Percentiles rank a stretch among this genome's conserved stretches.
Conservation (phyloP, 1,140 invertebrate species). For the Polyergus mexicanus region DNA sequence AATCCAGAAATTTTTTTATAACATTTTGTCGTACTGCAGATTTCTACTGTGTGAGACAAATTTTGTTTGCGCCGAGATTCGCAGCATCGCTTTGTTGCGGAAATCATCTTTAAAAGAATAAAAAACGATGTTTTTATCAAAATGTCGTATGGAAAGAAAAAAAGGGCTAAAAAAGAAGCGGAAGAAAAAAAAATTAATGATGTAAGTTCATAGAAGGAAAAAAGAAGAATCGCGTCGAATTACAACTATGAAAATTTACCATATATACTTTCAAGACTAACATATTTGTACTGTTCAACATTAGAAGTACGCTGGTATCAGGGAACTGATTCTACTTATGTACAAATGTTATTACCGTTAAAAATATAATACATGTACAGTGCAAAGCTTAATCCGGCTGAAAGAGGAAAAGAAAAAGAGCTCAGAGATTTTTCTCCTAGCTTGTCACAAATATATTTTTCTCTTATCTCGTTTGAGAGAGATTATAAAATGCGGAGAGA, state of each 20-base stretch:
- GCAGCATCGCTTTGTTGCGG: conserved; percentile 60
- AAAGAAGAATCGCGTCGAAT: conserved; percentile 74
- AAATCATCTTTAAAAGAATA: conserved; percentile 63
- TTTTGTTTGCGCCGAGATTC: conserved; percentile 69
- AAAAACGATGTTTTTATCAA: conserved; percentile 67
- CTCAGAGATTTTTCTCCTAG: conserved; percentile 30
- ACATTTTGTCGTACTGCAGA: conserved; percentile 58
- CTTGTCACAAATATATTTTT: conserved; percentile 54
- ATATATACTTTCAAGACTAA: conserved; percentile 83
- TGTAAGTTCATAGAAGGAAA: conserved; percentile 77
- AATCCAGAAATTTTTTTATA: neutral
- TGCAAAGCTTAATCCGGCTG: neutral
- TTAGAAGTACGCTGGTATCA: conserved; percentile 84
- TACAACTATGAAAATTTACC: conserved; percentile 78
- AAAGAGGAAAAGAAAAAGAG: neutral
- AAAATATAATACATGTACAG: conserved; percentile 59
- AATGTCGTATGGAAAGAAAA: conserved; percentile 63
- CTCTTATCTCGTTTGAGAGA: conserved; percentile 52
- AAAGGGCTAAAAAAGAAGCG: conserved; percentile 59
- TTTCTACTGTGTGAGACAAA: conserved; percentile 76
- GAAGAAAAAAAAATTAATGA: conserved; percentile 75
- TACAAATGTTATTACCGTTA: conserved; percentile 71
- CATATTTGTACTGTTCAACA: conserved; percentile 83
- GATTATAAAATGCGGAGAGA: conserved; percentile 21
- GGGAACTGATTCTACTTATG: conserved; percentile 80